Evolutionary conservation across 2,888 invertebrate species (phyloP), one percentile per base, ranked within the genome.

Genomic region (Caenorhabditis auriculariae): DNA sequence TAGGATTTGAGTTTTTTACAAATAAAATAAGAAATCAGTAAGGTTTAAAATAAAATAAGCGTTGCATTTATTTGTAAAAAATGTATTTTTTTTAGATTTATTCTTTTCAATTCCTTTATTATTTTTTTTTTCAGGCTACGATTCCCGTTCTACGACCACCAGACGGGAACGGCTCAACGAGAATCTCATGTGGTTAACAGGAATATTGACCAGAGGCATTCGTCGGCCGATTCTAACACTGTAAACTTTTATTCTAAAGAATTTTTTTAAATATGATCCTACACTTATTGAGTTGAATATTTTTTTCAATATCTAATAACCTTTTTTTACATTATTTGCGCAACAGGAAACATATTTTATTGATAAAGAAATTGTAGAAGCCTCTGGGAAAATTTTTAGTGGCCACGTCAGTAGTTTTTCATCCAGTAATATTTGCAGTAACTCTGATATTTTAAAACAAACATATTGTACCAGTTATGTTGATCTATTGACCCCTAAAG

Each of bases 131-230:
- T 5, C 32, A 66, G 66, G 27, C 46, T 63, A 37, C 59, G 69
- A 7, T 66, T 52, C 49, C 75, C 75, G 1, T 75, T 73, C 47
- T 76, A 70, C 47, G 80, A 80, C 39, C 71, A 74, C 21, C 80
- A 80, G 47, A 80, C 80, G 19, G 75, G 74, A n/a, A 69, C 75
- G 9, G 74, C 75, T 7, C 78, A 80, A 32, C 63, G 75, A 0
- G 72, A 74, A 12, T 61, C 67, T 7, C 60, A 60, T n/a, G 64
- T 70, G 50, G 63, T 74, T 12, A 69, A 67, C 37, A 61, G 76
- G 4, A 66, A 44, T 17, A 35, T 43, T 3, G 66, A 66, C n/a
- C 75, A 78, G 39, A 61, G 72, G 19, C 62, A 66, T 35, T 39
- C 60, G 1, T 54, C 68, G 6, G 47, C 46, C 17, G 70, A 75